Evolutionary conservation across 2,797 vertebrate genomes (phyloP), one percentile per base, ranked within the genome.

Genomic region (Triplophysa bombifrons): DNA sequence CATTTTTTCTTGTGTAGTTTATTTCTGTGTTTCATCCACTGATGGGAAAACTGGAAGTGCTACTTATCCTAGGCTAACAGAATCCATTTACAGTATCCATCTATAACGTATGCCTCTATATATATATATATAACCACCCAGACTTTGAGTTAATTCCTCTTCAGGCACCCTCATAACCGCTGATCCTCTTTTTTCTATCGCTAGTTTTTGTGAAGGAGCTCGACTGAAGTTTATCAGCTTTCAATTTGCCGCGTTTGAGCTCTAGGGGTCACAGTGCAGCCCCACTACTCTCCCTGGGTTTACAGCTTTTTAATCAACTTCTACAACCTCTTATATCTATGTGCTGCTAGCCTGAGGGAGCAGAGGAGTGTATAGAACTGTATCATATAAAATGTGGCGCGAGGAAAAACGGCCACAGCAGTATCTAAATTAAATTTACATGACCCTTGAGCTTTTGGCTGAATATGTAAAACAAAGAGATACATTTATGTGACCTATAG

Each of bases 291-390:
- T 86, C 72, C 41, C 78, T 69, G 78, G 84, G 78, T 86, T 87
- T 78, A 89, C 79, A 78, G 85, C 70, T 85, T 87, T 89, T 87
- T 88, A 90, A 87, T 90, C 86, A 89, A 85, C 76, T 86, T 67
- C 78, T 63, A 25, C 81, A 72, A 71, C 81, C 65, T 78, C 72
- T 77, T 76, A 58, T 82, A 74, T 80, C 80, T 80, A 46, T 74
- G 56, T 51, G 22, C 34, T 66, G 27, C 2, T 63, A 30, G 80
- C 78, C 53, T 55, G 60, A 69, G 80, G 84, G 61, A 74, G 38
- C 48, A 46, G 20, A 63, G 48, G 20, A 82, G 72, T 30, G 63
- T 72, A 41, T 70, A 65, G 68, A 56, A 27, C 69, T 78, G 30
- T 44, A 65, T 78, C 76, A 61, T 69, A 55, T 65, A 71, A 72